A percentile compares a stretch with the other conserved stretches of the same genome.
phyloP scores from a whole-genome alignment of 2,888 invertebrate species.

The Junonia oenone region DNA sequence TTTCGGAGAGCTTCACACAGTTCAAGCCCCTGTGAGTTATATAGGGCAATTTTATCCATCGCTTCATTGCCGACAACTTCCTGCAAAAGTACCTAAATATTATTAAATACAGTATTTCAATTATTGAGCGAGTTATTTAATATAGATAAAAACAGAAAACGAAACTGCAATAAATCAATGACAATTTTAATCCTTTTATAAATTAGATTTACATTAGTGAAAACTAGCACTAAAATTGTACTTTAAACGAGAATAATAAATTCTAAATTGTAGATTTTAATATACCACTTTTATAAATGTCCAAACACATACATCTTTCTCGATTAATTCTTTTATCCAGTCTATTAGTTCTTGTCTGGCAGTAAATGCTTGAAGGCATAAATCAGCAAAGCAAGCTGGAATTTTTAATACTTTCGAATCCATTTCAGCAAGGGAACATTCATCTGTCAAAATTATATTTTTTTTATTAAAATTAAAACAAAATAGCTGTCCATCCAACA shows the following conservation, averaged over 20 bases:
- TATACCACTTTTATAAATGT: neutral
- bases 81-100: slow-evolving; percentile 6
- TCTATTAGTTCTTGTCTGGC: slow-evolving; percentile 67
- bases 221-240: neutral
- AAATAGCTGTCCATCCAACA: too few relatives aligned
- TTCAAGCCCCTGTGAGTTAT: slow-evolving; percentile 57
- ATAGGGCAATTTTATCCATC: slow-evolving; percentile 50
- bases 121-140: too few relatives aligned
- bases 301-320: slow-evolving; percentile 42
- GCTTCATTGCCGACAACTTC: slow-evolving; percentile 41
- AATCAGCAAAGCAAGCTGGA: slow-evolving; percentile 57
- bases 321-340: slow-evolving; percentile 61
- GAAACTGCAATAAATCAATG: too few relatives aligned
- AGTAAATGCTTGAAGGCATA: slow-evolving; percentile 63
- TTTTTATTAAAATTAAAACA: too few relatives aligned
- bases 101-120: too few relatives aligned
- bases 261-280: too few relatives aligned
- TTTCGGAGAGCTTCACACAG: slow-evolving; percentile 57
- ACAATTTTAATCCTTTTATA: neutral
- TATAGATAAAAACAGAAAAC: too few relatives aligned
- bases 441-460: slow-evolving; percentile 55
- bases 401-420: slow-evolving; percentile 49
- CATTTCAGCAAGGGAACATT: slow-evolving; percentile 48
- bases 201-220: neutral
- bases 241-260: too few relatives aligned